Evolutionary conservation across 2,888 invertebrate genomes (phyloP), one percentile per base, ranked within the genome.

Genomic region (Dasysyrphus albostriatus): DNA sequence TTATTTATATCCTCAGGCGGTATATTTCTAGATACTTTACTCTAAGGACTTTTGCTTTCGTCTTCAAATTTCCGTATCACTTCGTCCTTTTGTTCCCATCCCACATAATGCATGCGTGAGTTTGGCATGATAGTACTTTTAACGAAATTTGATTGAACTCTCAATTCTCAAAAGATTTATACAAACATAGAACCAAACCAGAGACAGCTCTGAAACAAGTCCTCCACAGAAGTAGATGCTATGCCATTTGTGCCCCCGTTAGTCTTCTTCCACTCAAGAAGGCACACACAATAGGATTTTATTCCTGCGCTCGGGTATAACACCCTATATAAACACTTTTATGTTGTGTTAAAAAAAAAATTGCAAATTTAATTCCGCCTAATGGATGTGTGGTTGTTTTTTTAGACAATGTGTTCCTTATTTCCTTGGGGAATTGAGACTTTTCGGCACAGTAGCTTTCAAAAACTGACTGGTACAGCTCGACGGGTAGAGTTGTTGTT

Each of bases 291-390:
- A 73, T 56, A 47, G 54, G 54, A 54, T 72, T 67, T 32, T 69
- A 51, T 59, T 69, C 56, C 12, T 58, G 42, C 12, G 9, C 39
- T 49, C 42, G 24, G 24, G 39, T 59, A 81, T 73, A 19, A 74
- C 77, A 74, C 77, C 74, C 82, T 10, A 69, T 10, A 69, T 74
- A 73, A 81, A 70, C 58, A 69, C 51, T 59, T 59, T 59, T 59
- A 61, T 37, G 34, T 42, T 42, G 24, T 61, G 61, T 61, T 14
- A 54, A 42, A 39, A 56, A 54, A 54, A 51, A 58, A 78, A 75
- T 75, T 56, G 63, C 63, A 87, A 82, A 87, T 87, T 87, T 87
- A 82, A 87, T 87, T 82, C 82, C 82, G 58, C 44, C 78, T 87
- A 85, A 85, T 85, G 85, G 85, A 82, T 78, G 67, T 73, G 73